Conservation (phyloP, 2,113 vertebrate genomes). For the Ciconia boyciana region DNA sequence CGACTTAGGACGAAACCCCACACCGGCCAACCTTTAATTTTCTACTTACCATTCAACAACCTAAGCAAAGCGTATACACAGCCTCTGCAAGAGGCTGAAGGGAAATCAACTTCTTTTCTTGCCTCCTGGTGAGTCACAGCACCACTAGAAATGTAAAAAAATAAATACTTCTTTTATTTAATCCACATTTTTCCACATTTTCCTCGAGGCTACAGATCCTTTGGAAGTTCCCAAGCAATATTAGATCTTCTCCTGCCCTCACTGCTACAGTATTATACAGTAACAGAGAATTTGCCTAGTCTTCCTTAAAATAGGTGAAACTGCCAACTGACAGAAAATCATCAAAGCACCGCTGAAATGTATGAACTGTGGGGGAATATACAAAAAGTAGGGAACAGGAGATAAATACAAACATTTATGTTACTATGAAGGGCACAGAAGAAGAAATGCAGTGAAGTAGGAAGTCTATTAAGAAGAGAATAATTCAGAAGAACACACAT, state of each 20-base stretch:
- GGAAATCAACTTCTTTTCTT: background rate
- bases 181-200: background rate
- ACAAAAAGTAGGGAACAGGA: background rate
- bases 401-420: background rate
- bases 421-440: background rate
- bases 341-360: background rate
- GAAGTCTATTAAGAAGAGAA: background rate
- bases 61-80: background rate
- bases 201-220: background rate
- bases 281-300: background rate
- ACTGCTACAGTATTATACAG: background rate
- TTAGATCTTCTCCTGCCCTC: background rate
- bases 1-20: background rate
- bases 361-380: background rate
- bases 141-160: background rate
- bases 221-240: background rate
- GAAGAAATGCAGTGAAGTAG: background rate
- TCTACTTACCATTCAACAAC: background rate
- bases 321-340: background rate
- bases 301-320: background rate
- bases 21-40: background rate
- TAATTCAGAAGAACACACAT: background rate
- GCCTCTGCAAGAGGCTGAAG: background rate
- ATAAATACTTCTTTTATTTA: background rate
- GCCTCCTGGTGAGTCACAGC: background rate